phyloP scores from a whole-genome alignment of 2,113 vertebrate species.

The Aegypius monachus region DNA sequence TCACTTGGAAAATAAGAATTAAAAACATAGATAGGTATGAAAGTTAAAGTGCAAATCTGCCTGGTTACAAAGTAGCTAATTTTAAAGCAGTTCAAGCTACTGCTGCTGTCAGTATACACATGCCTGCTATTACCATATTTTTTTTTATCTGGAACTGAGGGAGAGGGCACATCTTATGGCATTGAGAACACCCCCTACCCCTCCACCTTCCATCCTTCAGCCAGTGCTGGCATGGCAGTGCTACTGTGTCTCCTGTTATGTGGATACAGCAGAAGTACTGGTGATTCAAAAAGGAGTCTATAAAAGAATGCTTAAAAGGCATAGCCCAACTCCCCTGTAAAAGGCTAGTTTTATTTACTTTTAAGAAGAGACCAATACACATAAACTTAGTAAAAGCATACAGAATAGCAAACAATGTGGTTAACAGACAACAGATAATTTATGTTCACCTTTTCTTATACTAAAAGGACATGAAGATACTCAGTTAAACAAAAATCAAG shows the following conservation, averaged over 20 bases:
- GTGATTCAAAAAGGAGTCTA: background rate
- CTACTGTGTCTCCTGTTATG: background rate
- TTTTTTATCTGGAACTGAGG: background rate
- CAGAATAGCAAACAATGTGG: background rate
- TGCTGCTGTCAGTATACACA: background rate
- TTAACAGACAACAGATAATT: background rate
- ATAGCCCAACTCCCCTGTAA: background rate
- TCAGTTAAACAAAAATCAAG: background rate
- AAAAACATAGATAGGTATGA: background rate
- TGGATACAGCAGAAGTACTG: background rate
- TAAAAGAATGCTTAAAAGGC: background rate
- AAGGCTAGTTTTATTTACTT: background rate
- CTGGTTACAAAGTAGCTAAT: background rate
- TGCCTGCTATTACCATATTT: no score
- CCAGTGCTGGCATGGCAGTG: accelerated
- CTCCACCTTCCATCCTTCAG: background rate
- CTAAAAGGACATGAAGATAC: background rate
- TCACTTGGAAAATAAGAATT: background rate
- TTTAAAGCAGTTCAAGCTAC: background rate
- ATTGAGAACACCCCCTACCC: background rate
- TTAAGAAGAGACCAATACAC: background rate
- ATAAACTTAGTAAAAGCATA: background rate
- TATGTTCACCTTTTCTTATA: background rate
- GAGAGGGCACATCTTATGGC: background rate
- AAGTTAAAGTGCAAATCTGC: background rate